Evolutionary conservation across 1,140 invertebrate genomes (phyloP).

Genomic region (Zaprionus camerounensis): DNA sequence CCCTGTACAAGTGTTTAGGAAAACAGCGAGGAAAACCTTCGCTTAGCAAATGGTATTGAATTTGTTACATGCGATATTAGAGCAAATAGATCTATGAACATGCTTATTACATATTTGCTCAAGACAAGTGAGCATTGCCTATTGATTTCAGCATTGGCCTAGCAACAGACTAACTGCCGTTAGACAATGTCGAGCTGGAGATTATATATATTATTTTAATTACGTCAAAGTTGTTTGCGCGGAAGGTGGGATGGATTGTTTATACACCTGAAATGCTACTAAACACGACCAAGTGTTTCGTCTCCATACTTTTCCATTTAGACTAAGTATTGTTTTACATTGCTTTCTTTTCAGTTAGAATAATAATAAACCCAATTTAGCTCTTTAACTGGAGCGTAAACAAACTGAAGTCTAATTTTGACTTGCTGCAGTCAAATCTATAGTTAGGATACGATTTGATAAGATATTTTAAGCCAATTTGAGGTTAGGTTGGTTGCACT

Average conservation of each 20-base stretch:
- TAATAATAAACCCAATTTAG: neutral
- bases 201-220: conserved; percentile 3
- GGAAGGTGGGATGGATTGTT: conserved; percentile 3
- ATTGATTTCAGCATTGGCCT: neutral
- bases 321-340: neutral
- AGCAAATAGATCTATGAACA: neutral
- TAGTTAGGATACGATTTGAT: no score
- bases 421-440: neutral
- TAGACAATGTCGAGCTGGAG: neutral
- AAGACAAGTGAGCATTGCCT: no score
- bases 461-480: neutral
- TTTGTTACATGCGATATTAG: no score
- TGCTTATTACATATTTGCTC: no score
- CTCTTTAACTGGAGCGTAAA: neutral
- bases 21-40: no score
- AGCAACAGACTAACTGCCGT: neutral
- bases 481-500: neutral
- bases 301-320: neutral
- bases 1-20: neutral
- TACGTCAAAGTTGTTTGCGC: neutral
- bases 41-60: no score
- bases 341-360: neutral
- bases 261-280: conserved; percentile 16
- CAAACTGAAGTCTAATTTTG: neutral
- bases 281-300: conserved; percentile 5